Evolutionary conservation across 2,113 vertebrate genomes (phyloP).

Genomic region (Pseudonaja textilis): DNA sequence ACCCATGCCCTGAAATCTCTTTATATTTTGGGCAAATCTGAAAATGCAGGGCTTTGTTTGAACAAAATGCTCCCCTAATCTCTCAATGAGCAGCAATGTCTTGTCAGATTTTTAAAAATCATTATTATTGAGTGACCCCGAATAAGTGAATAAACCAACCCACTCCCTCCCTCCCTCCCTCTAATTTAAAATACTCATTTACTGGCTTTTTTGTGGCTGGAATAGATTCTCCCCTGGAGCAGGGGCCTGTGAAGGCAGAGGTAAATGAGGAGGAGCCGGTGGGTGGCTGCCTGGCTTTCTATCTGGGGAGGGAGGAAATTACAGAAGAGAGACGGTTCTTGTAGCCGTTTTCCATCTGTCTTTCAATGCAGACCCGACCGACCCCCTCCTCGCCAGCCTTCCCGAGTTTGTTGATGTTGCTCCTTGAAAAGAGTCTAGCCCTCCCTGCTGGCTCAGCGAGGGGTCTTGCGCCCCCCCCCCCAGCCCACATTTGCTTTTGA

Average conservation of each 20-base stretch:
- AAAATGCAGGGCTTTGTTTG: not conserved
- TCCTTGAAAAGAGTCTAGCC: slow-evolving; percentile 75
- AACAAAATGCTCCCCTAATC: slow-evolving; percentile 1
- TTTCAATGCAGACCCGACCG: slow-evolving; percentile 54
- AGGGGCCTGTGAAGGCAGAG: not conserved
- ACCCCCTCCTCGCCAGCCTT: slow-evolving; percentile 67
- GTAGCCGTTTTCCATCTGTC: slow-evolving; percentile 72
- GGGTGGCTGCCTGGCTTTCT: not conserved
- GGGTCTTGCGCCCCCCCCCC: slow-evolving; percentile 75
- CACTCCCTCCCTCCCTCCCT: not conserved
- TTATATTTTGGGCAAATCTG: not conserved
- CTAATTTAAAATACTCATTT: slow-evolving; percentile 9
- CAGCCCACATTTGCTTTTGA: slow-evolving; percentile 82
- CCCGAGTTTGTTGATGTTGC: slow-evolving; percentile 86
- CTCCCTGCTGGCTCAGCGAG: slow-evolving; percentile 78
- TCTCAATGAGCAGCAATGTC: slow-evolving; percentile 36
- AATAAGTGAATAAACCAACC: slow-evolving; percentile 53
- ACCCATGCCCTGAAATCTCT: not conserved
- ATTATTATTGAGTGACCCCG: slow-evolving; percentile 49
- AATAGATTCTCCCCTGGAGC: slow-evolving; percentile 6
- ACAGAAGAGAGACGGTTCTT: slow-evolving; percentile 67
- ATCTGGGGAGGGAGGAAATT: not conserved
- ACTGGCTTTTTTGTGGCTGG: not conserved
- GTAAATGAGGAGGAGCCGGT: not conserved
- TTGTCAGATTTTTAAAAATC: slow-evolving; percentile 12